These are phyloP conservation scores for Gavia stellata DNA, from an alignment of 2,113 vertebrate species.

Conservation along the genomic window DNA sequence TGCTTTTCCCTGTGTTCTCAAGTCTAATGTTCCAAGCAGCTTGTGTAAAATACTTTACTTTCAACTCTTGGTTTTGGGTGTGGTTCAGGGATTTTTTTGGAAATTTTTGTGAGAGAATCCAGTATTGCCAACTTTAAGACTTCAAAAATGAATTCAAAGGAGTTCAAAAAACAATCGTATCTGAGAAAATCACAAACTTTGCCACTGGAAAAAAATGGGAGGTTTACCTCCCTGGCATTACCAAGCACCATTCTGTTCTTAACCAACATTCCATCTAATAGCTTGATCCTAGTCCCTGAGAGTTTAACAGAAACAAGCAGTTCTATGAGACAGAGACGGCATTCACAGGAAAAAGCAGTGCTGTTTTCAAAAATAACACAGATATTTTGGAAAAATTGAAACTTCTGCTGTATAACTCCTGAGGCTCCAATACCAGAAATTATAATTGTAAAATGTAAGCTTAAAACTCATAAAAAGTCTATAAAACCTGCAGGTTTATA, in stretches of 20 bases:
- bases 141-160: background rate
- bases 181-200: background rate
- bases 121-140: background rate
- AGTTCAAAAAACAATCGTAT: background rate
- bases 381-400: background rate
- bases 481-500: background rate
- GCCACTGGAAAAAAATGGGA: background rate
- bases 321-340: background rate
- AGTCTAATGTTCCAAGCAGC: accelerated
- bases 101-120: background rate
- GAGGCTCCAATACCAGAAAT: background rate
- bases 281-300: background rate
- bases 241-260: background rate
- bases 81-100: background rate
- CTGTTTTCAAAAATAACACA: background rate
- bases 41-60: background rate
- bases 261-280: background rate
- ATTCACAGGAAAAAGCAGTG: background rate
- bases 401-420: background rate
- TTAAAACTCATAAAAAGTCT: background rate
- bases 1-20: background rate
- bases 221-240: accelerated
- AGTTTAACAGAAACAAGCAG: background rate
- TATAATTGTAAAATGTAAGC: background rate
- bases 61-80: background rate